Evolutionary conservation across 2,888 invertebrate genomes (phyloP).

Genomic region (Coelopa pilipes): DNA sequence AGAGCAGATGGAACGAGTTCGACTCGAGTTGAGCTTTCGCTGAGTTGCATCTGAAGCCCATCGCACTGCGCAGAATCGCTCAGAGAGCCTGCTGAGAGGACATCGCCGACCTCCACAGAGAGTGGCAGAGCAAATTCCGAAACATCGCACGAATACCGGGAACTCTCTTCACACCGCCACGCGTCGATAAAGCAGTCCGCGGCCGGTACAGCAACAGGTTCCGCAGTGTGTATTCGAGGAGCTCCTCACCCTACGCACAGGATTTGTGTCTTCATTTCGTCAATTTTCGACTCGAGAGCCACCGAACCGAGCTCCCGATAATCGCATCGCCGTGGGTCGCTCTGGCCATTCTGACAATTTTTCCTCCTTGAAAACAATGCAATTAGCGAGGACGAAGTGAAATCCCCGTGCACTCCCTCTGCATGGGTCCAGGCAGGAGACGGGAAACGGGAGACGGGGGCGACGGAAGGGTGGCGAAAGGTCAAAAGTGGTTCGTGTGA

Average conservation of each 20-base stretch:
- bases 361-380: no score
- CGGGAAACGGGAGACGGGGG: no score
- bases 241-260: neutral
- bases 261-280: neutral
- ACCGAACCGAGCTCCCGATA: neutral
- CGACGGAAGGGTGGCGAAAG: no score
- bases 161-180: constrained; percentile 17
- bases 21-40: no score
- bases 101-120: neutral
- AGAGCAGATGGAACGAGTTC: no score
- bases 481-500: no score
- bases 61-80: constrained; percentile 12
- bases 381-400: no score
- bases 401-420: no score
- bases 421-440: no score
- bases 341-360: no score
- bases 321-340: no score
- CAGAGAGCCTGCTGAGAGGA: neutral
- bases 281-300: neutral
- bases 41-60: neutral
- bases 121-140: no score
- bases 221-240: neutral
- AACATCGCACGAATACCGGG: neutral
- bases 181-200: constrained; percentile 5
- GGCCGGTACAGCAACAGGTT: constrained; percentile 10